Base-by-base conservation (phyloP, 2,113 vertebrate genomes). In the Casuarius casuarius region DNA sequence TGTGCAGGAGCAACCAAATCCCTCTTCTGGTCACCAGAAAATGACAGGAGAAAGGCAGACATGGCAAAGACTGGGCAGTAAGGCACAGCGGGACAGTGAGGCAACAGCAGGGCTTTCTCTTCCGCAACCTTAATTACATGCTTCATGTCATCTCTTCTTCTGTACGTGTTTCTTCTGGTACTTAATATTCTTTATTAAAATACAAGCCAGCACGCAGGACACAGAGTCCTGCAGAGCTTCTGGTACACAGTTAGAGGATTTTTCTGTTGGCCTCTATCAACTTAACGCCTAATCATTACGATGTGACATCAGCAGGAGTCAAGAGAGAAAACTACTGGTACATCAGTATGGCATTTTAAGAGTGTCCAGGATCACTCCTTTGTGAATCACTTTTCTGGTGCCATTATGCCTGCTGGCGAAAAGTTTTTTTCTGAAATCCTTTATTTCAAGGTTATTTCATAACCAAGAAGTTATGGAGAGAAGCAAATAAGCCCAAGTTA, bases 391-490 rank as follows among this genome's bases (percentile, higher is more conserved):
- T 65, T 71, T 33, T 26, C 46, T 67, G 8, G 38, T 71, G 54
- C 35, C 42, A 54, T 25, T 62, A 40, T 28, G 25, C 7, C 35
- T 12, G 7, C 10, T 31, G 6, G 42, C 48, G 4, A 38, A 90
- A 84, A 80, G 2, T 0, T 23, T 79, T 88, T 62, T 71, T 11
- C 49, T 54, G 15, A 51, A 81, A 52, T 15, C 22, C 2, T 44
- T 93, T 92, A 81, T 72, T 92, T 90, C 61, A 46, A 84, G 29
- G 66, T 65, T 88, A 84, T 54, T 93, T 84, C 59, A 84, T 67
- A 38, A 81, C 18, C 48, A 77, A 21, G 18, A 81, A 66, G 14
- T 44, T 52, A 52, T 0, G 12, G 9, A 80, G 20, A 75, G 61
- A 87, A 83, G 7, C 90, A 89, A 81, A 78, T 40, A 75, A 82